Conservation (phyloP, 2,797 vertebrate species). For the Oreonectes daqikongensis region DNA sequence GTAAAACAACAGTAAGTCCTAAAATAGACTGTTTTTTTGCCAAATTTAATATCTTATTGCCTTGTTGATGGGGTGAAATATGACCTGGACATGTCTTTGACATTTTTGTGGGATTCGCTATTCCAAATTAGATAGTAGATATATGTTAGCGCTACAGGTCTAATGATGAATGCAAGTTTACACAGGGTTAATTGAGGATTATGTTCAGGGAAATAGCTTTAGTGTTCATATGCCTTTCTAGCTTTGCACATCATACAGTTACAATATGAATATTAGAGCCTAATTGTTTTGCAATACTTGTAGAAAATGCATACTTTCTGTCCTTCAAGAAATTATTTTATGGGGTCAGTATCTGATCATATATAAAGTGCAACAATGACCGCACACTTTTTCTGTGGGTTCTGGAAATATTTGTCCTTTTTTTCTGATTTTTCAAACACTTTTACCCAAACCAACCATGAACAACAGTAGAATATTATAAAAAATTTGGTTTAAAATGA, state of each 20-base stretch:
- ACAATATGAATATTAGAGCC: conserved; percentile 44
- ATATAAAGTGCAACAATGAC: conserved; percentile 21
- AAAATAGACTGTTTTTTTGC: neutral
- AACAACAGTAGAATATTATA: neutral
- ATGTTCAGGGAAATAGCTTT: conserved; percentile 62
- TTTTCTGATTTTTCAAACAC: neutral
- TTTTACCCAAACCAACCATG: neutral
- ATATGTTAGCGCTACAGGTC: conserved; percentile 51
- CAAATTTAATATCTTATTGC: conserved; percentile 2
- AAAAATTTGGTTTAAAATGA: too few species aligned
- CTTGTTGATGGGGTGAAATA: conserved; percentile 14
- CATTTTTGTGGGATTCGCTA: conserved; percentile 15
- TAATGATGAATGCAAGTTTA: conserved; percentile 54
- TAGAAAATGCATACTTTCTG: conserved; percentile 28
- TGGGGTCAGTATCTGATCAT: conserved; percentile 31
- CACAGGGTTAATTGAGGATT: conserved; percentile 55
- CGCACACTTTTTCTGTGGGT: neutral
- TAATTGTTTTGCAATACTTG: conserved; percentile 48
- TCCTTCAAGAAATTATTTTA: conserved; percentile 25
- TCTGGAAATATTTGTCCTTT: conserved; percentile 22
- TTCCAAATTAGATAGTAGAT: conserved; percentile 31
- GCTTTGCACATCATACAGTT: conserved; percentile 54
- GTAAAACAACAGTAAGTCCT: neutral
- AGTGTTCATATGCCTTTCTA: conserved; percentile 53
- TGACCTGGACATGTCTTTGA: conserved; percentile 5